Base-by-base conservation (phyloP, 30 jellyfish, hydroid and myxozoan genomes). In the Mastigias papua region DNA sequence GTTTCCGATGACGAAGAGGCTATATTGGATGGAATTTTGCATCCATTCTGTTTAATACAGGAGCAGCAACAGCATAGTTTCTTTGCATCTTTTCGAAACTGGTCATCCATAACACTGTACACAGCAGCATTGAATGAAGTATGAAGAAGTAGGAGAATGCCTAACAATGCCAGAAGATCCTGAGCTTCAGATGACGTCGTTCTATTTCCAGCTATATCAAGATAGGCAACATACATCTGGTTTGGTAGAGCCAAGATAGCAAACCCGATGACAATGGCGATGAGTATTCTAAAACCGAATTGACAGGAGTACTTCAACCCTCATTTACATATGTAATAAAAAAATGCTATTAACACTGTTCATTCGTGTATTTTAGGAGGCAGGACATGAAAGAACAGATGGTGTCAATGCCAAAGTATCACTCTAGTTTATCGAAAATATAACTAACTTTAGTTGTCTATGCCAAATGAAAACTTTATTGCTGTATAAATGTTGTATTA, bases 221-320 rank as follows among this genome's bases (percentile, higher is more conserved):
- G 73, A 48, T 82, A 82, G 10, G 69, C 76, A 31, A 69, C 28
- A 34, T 37, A 64, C 33, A 82, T 68, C 73, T 82, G 91, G 32
- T 82, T 82, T 28, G 91, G 91, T 35, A 82, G 64, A 69, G 84
- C 80, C 49, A 82, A 50, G 15, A 82, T 48, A n/a, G 91, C 91
- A 37, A 82, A 82, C 1, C 91, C 91, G 4, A 82, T 51, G 32
- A 82, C 91, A 35, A 82, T 50, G 20, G 91, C 91, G 49, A 68
- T 29, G 27, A 82, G 62, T 19, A 82, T 82, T 57, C 86, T 75
- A 74, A 17, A 73, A 42, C 8, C 9, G 17, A n/a, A n/a, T n/a
- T n/a, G n/a, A n/a, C n/a, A n/a, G n/a, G n/a, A n/a, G n/a, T n/a
- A n/a, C n/a, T n/a, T n/a, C n/a, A n/a, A n/a, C n/a, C n/a, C n/a